Conservation (phyloP, 1,140 invertebrate genomes). For the Drosophila ironensis region DNA sequence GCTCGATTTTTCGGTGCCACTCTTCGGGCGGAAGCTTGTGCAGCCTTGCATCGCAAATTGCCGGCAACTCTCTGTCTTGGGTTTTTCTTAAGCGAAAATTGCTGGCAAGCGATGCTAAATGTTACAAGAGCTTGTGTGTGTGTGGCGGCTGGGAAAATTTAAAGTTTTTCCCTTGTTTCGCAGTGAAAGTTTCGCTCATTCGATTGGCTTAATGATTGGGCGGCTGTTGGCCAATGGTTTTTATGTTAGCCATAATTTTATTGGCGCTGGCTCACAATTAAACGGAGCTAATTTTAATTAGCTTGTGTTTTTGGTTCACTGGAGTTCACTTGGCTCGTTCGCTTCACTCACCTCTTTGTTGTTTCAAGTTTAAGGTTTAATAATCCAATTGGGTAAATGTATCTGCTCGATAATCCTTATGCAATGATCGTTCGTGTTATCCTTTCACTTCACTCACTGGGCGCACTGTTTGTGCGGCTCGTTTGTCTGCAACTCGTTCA, state of each 20-base stretch:
- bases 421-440: constrained; percentile 41
- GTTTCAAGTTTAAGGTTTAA: constrained; percentile 30
- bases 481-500: constrained; percentile 65
- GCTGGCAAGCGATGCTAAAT: constrained; percentile 31
- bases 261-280: neutral
- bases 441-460: constrained; percentile 64
- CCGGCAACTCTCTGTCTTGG: constrained; percentile 5
- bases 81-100: constrained; percentile 30
- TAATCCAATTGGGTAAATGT: constrained; percentile 45
- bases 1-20: constrained; percentile 5
- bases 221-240: constrained; percentile 16
- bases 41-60: constrained; percentile 76
- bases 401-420: constrained; percentile 61
- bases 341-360: constrained; percentile 57
- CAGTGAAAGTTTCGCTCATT: constrained; percentile 58
- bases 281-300: constrained; percentile 16
- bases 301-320: constrained; percentile 11
- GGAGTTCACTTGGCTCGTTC: constrained; percentile 16
- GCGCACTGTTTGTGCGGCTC: constrained; percentile 46
- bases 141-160: constrained; percentile 16
- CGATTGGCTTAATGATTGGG: constrained; percentile 34
- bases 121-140: constrained; percentile 3
- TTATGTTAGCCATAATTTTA: constrained; percentile 10
- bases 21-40: constrained; percentile 59
- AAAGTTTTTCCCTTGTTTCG: constrained; percentile 28